A percentile compares a stretch with the other conserved stretches of the same genome.
These are phyloP conservation scores for Diplolepis rosae DNA, from an alignment of 2,888 invertebrate species.

Conservation along the genomic window DNA sequence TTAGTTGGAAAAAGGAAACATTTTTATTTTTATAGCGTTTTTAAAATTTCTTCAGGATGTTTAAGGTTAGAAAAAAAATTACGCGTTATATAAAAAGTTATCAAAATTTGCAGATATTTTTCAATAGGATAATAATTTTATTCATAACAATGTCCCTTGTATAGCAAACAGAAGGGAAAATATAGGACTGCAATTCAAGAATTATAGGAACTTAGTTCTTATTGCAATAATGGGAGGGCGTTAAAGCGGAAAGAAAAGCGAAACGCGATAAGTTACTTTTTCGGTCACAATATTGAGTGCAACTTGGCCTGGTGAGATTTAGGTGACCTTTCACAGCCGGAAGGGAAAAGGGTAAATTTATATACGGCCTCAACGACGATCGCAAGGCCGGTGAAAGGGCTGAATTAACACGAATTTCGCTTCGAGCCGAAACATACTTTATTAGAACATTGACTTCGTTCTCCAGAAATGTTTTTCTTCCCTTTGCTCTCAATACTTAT, in stretches of 20 bases:
- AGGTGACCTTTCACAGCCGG: constrained; percentile 57
- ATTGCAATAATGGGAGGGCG: constrained; percentile 37
- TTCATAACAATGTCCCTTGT: too few species aligned
- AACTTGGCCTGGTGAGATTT: constrained; percentile 65
- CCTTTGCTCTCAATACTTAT: constrained; percentile 10
- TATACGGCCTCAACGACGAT: constrained; percentile 53
- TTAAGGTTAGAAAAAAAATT: too few species aligned
- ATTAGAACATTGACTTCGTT: constrained; percentile 49
- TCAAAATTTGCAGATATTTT: too few species aligned
- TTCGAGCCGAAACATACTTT: constrained; percentile 62
- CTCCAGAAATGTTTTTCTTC: background rate
- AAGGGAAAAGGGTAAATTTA: constrained; percentile 53
- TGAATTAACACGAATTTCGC: constrained; percentile 63
- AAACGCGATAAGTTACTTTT: constrained; percentile 66
- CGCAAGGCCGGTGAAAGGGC: constrained; percentile 51
- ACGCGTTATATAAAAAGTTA: too few species aligned
- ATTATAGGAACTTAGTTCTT: background rate
- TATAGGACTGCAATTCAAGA: background rate
- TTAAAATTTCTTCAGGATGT: too few species aligned
- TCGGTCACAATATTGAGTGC: constrained; percentile 71
- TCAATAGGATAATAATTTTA: too few species aligned
- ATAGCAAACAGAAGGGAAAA: constrained; percentile 20
- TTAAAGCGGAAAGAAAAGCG: constrained; percentile 50
- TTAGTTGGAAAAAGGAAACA: too few species aligned
- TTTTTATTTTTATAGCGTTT: too few species aligned